A percentile compares a stretch with the other conserved stretches of the same genome.
These are phyloP conservation scores for Radopholus similis DNA, from an alignment of 1,140 invertebrate genomes.

Conservation along the genomic window DNA sequence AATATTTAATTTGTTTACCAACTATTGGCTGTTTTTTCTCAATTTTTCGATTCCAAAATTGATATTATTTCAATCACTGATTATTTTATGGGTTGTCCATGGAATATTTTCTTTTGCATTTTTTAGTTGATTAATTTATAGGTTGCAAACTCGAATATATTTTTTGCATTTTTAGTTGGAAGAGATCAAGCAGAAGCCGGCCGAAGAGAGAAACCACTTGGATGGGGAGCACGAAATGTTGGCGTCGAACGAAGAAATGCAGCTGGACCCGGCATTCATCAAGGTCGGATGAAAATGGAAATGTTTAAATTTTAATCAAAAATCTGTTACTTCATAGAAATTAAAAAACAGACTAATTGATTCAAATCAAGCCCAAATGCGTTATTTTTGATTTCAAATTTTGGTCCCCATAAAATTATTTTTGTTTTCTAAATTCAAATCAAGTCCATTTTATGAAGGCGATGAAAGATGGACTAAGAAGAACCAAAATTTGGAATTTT, in stretches of 20 bases:
- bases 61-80: too few relatives aligned
- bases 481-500: constrained; percentile 7
- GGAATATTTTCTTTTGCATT: too few relatives aligned
- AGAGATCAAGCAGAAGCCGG: neutral
- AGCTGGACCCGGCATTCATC: neutral
- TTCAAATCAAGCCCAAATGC: too few relatives aligned
- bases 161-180: neutral
- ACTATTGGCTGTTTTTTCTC: too few relatives aligned
- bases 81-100: too few relatives aligned
- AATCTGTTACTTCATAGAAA: neutral
- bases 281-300: neutral
- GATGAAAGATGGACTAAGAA: neutral
- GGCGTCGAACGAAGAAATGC: neutral
- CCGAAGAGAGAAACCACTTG: neutral
- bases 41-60: too few relatives aligned
- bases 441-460: neutral
- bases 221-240: neutral
- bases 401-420: neutral
- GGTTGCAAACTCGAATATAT: neutral
- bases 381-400: neutral
- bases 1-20: too few relatives aligned
- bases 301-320: neutral
- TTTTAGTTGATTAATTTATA: neutral
- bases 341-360: too few relatives aligned
- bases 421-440: neutral